Evolutionary conservation across 2,113 vertebrate genomes (phyloP).

Genomic region (Lagopus muta): DNA sequence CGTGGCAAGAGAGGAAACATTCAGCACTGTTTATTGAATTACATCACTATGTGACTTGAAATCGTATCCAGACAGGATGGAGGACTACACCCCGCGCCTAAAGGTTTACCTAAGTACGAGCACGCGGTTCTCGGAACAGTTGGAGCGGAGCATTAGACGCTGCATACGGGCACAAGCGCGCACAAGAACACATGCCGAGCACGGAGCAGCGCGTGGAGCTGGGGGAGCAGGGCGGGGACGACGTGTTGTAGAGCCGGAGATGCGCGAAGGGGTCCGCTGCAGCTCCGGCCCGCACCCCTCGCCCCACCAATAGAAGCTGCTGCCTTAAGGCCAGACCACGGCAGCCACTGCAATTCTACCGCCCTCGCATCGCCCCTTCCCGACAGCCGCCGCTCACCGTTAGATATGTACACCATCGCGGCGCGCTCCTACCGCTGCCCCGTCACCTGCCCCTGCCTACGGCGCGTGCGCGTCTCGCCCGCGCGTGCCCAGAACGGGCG

Average conservation of each 20-base stretch:
- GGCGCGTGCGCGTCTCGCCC: background rate
- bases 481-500: background rate
- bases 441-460: background rate
- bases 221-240: too few relatives aligned
- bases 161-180: too few relatives aligned
- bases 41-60: fast-evolving
- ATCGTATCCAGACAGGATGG: fast-evolving
- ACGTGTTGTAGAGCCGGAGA: too few relatives aligned
- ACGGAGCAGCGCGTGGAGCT: too few relatives aligned
- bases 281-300: too few relatives aligned
- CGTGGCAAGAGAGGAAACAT: background rate
- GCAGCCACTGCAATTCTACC: too few relatives aligned
- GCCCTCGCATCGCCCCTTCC: background rate
- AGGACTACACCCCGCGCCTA: background rate
- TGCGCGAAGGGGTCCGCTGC: too few relatives aligned
- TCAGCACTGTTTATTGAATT: background rate
- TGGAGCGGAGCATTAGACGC: too few relatives aligned
- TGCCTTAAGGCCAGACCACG: too few relatives aligned
- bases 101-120: background rate
- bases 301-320: too few relatives aligned
- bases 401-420: constrained; percentile 92
- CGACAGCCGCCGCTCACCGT: constrained; percentile 78
- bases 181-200: fast-evolving
- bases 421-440: background rate
- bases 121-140: background rate